Percentiles rank a stretch among this genome's conserved stretches.
phyloP scores from a whole-genome alignment of 2,888 invertebrate species.

The Empis stercorea region DNA sequence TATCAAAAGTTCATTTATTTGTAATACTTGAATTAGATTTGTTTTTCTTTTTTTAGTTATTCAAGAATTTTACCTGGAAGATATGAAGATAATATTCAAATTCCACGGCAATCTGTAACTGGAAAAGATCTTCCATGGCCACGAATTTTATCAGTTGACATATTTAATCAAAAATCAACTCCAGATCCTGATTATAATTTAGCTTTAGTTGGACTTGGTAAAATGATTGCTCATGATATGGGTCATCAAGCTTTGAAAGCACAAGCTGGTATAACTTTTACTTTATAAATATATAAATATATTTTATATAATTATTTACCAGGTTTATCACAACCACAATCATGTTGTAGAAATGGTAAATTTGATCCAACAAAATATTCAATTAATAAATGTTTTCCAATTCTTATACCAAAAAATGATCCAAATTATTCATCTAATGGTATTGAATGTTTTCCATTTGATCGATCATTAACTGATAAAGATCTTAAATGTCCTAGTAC shows the following conservation, averaged over 20 bases:
- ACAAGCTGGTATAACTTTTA: slow-evolving; percentile 14
- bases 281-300: background rate
- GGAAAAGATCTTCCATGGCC: slow-evolving; percentile 21
- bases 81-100: slow-evolving; percentile 15
- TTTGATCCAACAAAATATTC: slow-evolving; percentile 20
- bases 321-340: too few relatives aligned
- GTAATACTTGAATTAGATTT: too few relatives aligned
- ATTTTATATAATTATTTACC: background rate
- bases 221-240: slow-evolving; percentile 24
- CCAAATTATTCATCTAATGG: slow-evolving; percentile 39
- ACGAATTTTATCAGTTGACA: slow-evolving; percentile 20
- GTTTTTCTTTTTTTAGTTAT: slow-evolving; percentile 17
- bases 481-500: slow-evolving; percentile 45
- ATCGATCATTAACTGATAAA: slow-evolving; percentile 49
- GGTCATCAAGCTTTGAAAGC: slow-evolving; percentile 16
- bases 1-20: slow-evolving; percentile 3
- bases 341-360: slow-evolving; percentile 9
- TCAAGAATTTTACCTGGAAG: slow-evolving; percentile 20
- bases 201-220: slow-evolving; percentile 26
- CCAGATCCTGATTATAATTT: slow-evolving; percentile 22
- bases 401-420: slow-evolving; percentile 41
- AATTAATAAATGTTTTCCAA: slow-evolving; percentile 35
- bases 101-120: slow-evolving; percentile 12
- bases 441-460: slow-evolving; percentile 48
- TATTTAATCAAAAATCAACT: slow-evolving; percentile 22